Evolutionary conservation across 2,888 invertebrate species (phyloP), one percentile per base, ranked within the genome.

Genomic region (Morpho deidamia): DNA sequence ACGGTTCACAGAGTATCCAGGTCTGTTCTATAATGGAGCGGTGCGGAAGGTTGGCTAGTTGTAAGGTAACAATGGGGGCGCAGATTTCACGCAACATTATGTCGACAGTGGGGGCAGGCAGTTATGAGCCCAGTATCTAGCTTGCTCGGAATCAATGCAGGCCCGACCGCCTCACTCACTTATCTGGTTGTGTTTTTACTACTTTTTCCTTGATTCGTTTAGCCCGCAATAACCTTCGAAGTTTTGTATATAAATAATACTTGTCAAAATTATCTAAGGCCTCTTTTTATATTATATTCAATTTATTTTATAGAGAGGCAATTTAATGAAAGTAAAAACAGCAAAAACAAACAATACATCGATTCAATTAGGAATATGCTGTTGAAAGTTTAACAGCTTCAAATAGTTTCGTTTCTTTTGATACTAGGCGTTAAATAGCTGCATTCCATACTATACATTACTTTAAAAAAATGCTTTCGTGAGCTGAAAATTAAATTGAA

Each of bases 31-130:
- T 71, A 76, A 74, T 76, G 69, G 72, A 70, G 60, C 66, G 70
- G 57, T 65, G 67, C 71, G 72, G 70, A 64, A 67, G 74, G 71
- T 64, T 71, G 74, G 72, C 66, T 72, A 64, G 74, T 69, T 66
- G 70, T 71, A 72, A 79, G 76, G 78, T 78, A 82, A 81, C 82
- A 83, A 83, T 79, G 67, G 79, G 74, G 73, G 76, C 72, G 76
- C 78, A 75, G 80, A 84, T 85, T 87, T 86, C 78, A 87, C 86
- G 87, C 83, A 81, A 83, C 86, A 86, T 87, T 87, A 83, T 84
- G 81, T 53, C 51, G 53, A 52, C 56, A 52, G 56, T 44, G 58
- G 62, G 55, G 68, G 70, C 65, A 63, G 63, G 64, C 65, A 63
- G 63, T 59, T 61, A 66, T 64, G 51, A 49, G 53, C 53, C 59